Percentiles rank a stretch among this genome's conserved stretches.
Conservation (phyloP, 2,888 invertebrate genomes). For the Melinaea marsaeus region DNA sequence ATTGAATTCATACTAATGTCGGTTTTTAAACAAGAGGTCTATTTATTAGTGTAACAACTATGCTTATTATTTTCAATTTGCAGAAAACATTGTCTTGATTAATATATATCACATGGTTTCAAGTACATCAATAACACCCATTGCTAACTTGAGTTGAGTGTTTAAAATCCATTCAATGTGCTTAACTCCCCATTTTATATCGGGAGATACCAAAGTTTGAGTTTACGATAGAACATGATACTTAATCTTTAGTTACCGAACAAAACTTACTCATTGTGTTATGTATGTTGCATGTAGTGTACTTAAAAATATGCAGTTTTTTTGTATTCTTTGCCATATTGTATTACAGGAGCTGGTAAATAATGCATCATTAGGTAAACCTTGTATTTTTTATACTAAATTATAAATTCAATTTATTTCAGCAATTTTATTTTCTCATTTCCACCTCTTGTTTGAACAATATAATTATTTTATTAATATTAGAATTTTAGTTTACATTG, state of each 20-base stretch:
- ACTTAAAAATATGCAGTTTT: too few relatives aligned
- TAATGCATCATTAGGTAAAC: too few relatives aligned
- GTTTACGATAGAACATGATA: not conserved
- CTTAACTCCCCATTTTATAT: not conserved
- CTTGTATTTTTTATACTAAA: not conserved
- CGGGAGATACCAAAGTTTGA: not conserved
- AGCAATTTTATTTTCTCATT: not conserved
- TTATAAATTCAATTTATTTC: not conserved
- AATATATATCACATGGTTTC: too few relatives aligned
- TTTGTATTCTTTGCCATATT: too few relatives aligned
- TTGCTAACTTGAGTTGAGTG: too few relatives aligned
- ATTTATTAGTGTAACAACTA: too few relatives aligned
- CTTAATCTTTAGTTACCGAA: not conserved
- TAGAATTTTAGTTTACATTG: not conserved
- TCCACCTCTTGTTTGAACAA: not conserved
- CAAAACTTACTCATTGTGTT: conserved; percentile 1
- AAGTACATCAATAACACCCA: too few relatives aligned
- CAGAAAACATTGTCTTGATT: too few relatives aligned
- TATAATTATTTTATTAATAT: not conserved
- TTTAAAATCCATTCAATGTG: not conserved
- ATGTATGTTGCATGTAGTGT: not conserved
- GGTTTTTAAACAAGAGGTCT: too few relatives aligned
- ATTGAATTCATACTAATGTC: too few relatives aligned
- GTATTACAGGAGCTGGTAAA: too few relatives aligned
- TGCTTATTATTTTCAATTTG: too few relatives aligned